Conservation (phyloP, 1,140 invertebrate genomes). For the Caligus rogercresseyi region DNA sequence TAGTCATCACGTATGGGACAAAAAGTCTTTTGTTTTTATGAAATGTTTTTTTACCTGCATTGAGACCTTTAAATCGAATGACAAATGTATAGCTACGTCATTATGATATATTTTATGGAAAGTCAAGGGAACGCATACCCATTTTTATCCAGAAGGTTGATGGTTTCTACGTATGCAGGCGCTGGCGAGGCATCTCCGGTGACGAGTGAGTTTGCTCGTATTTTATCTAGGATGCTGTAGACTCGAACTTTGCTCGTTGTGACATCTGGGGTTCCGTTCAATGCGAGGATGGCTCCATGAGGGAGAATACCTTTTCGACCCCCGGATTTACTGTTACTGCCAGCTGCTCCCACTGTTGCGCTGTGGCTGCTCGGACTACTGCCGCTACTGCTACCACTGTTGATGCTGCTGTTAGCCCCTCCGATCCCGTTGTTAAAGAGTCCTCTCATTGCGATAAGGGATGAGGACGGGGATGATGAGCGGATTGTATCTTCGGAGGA, state of each 20-base stretch:
- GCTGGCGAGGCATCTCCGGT: background rate
- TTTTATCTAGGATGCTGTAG: constrained; percentile 9
- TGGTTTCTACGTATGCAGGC: constrained; percentile 1
- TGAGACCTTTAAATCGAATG: background rate
- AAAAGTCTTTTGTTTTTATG: background rate
- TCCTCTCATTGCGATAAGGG: background rate
- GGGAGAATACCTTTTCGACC: background rate
- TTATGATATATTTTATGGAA: background rate
- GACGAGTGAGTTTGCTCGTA: background rate
- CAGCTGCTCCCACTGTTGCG: background rate
- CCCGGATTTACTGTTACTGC: background rate
- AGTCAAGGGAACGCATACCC: background rate
- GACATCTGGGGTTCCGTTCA: background rate
- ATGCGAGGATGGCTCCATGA: background rate
- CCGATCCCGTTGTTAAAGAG: background rate
- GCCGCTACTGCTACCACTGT: background rate
- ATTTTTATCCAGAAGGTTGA: constrained; percentile 15
- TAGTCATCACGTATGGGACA: background rate
- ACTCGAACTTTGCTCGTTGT: constrained; percentile 5
- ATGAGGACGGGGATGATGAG: background rate
- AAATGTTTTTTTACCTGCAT: background rate
- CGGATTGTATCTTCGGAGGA: background rate
- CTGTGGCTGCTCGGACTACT: background rate
- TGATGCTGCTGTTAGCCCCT: background rate
- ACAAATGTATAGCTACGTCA: background rate